These are phyloP conservation scores for Acleris emargana DNA, from an alignment of 2,888 invertebrate genomes.

Conservation along the genomic window DNA sequence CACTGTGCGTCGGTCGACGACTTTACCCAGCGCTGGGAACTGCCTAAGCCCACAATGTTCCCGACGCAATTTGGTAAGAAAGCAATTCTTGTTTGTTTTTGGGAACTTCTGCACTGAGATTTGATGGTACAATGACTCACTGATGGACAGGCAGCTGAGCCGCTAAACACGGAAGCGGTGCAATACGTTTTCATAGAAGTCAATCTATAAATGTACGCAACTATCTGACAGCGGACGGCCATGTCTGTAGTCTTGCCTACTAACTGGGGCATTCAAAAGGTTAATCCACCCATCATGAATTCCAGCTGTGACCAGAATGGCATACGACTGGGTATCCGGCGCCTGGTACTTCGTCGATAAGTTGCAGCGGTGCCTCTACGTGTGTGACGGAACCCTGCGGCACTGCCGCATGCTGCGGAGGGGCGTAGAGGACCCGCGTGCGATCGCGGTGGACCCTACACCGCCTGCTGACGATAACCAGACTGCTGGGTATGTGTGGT, in stretches of 20 bases:
- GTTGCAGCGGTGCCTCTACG: conserved; percentile 16
- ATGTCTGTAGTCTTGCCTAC: not conserved
- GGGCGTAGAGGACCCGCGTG: not conserved
- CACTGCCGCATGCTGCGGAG: conserved; percentile 11
- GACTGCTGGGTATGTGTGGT: conserved; percentile 5
- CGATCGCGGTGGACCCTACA: conserved; percentile 10
- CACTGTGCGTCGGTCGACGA: not conserved
- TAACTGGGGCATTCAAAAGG: not conserved
- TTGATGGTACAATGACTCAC: not conserved
- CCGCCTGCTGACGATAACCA: not conserved
- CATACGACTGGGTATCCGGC: conserved; percentile 5
- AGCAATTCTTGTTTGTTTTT: not conserved
- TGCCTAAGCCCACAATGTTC: conserved; percentile 1
- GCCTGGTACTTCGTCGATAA: conserved; percentile 9
- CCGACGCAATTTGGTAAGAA: conserved; percentile 7
- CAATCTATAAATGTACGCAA: no score
- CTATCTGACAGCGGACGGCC: no score
- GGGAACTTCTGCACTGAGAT: not conserved
- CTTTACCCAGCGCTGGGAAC: not conserved
- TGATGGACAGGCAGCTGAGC: no score
- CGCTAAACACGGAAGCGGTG: no score
- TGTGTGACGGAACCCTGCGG: conserved; percentile 7
- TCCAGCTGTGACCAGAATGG: conserved; percentile 6
- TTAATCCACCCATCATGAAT: not conserved
- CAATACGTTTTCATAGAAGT: no score